Evolutionary conservation across 2,888 invertebrate species (phyloP), one percentile per base, ranked within the genome.

Genomic region (Polyommatus icarus): DNA sequence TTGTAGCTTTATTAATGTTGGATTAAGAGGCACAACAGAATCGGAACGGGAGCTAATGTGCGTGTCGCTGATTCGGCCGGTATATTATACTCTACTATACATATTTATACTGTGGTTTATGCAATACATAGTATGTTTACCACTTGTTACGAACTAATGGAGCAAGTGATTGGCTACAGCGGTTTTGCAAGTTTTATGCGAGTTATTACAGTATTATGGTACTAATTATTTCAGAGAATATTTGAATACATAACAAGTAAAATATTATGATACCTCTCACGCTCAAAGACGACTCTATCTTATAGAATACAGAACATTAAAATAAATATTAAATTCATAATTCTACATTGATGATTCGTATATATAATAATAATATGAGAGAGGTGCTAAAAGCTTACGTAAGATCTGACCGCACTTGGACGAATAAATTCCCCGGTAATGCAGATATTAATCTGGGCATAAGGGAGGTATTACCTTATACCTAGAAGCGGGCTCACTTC

Each of bases 381-480:
- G 24, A 61, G 10, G 59, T 59, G 59, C 61, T 24, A 61, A 72
- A 72, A 29, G 40, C 4, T 72, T 20, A 72, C n/a, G 40, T 72
- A 40, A 32, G 40, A 18, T 8, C n/a, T 15, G 46, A 73, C 73
- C 40, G 24, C 73, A 73, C 36, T 73, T 50, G 40, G n/a, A 46
- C 50, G 50, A 10, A 46, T 73, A 50, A 46, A 71, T 40, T 50
- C 73, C 12, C 46, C 50, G 4, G n/a, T 12, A 50, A 12, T 73
- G 50, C 20, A 24, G 50, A 73, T 73, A 46, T 73, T 73, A 73
- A 73, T 73, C 50, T 50, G 18, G 20, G 73, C 40, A 50, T 50
- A 73, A 15, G 24, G 6, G 50, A 50, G 73, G 46, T 15, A 73
- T 50, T 73, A 46, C 73, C 50, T 46, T 12, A 24, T 61, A 61